phyloP scores from a whole-genome alignment of 2,113 vertebrate species.

The Salminus brasiliensis region DNA sequence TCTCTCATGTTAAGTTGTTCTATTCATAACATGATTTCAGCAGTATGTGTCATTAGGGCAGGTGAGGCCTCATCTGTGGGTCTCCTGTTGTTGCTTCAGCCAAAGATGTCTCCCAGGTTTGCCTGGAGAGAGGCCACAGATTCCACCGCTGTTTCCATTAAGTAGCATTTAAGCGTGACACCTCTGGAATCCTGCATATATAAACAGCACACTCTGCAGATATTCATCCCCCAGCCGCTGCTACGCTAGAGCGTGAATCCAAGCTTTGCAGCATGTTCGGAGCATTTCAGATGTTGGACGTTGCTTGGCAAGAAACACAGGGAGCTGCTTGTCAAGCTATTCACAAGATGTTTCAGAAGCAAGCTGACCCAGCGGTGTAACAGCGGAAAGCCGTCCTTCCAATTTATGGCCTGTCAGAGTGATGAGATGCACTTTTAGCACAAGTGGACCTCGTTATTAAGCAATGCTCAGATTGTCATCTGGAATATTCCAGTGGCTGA shows the following conservation, averaged over 20 bases:
- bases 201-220: slow-evolving; percentile 22
- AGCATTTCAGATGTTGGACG: background rate
- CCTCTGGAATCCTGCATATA: background rate
- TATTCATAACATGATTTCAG: slow-evolving; percentile 39
- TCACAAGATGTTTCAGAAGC: background rate
- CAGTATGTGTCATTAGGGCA: slow-evolving; percentile 23
- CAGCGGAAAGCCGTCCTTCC: background rate
- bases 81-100: background rate
- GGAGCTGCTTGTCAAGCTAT: slow-evolving; percentile 4
- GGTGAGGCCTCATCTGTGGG: background rate
- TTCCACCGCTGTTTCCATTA: slow-evolving; percentile 23
- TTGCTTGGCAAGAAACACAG: slow-evolving; percentile 8
- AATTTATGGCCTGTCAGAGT: background rate
- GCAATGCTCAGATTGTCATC: background rate
- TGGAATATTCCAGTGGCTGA: background rate
- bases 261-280: background rate
- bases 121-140: slow-evolving; percentile 14
- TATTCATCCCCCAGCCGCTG: background rate
- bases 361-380: background rate
- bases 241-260: background rate
- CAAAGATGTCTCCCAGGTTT: slow-evolving; percentile 21
- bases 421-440: background rate
- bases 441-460: background rate
- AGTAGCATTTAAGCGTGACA: slow-evolving; percentile 30
- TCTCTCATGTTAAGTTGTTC: too few relatives aligned